Conservation (phyloP, 2,888 invertebrate species). For the Drosophila meridionalis region DNA sequence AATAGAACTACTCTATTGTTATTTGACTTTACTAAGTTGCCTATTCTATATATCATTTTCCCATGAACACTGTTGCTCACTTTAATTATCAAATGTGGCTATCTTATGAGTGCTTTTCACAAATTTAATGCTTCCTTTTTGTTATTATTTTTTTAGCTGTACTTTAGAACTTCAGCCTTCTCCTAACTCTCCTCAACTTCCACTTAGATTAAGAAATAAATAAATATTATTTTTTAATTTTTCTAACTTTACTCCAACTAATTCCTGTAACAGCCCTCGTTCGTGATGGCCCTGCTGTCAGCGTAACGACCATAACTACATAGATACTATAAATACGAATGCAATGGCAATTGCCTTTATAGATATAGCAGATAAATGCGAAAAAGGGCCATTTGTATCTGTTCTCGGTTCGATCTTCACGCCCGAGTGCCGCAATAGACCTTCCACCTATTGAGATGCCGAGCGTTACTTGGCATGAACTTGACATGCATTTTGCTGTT, state of each 20-base stretch:
- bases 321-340: slow-evolving; percentile 25
- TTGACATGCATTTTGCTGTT: slow-evolving; percentile 69
- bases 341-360: slow-evolving; percentile 18
- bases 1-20: neutral
- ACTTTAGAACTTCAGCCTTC: neutral
- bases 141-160: neutral
- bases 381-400: slow-evolving; percentile 49
- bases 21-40: neutral
- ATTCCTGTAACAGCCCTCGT: slow-evolving; percentile 25
- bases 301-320: slow-evolving; percentile 25
- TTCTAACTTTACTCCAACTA: neutral
- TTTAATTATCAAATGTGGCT: neutral
- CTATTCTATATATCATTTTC: neutral
- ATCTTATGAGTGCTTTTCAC: neutral
- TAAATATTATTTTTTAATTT: neutral
- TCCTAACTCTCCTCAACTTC: neutral
- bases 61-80: neutral
- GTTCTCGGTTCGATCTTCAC: slow-evolving; percentile 73
- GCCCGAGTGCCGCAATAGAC: slow-evolving; percentile 69
- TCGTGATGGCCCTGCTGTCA: slow-evolving; percentile 20
- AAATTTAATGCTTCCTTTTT: neutral
- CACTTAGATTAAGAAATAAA: neutral
- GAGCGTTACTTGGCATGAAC: slow-evolving; percentile 59
- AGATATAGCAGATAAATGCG: slow-evolving; percentile 22
- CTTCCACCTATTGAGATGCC: slow-evolving; percentile 40